Evolutionary conservation across 2,113 vertebrate species (phyloP), one percentile per base, ranked within the genome.

Genomic region (Bambusicola thoracicus): DNA sequence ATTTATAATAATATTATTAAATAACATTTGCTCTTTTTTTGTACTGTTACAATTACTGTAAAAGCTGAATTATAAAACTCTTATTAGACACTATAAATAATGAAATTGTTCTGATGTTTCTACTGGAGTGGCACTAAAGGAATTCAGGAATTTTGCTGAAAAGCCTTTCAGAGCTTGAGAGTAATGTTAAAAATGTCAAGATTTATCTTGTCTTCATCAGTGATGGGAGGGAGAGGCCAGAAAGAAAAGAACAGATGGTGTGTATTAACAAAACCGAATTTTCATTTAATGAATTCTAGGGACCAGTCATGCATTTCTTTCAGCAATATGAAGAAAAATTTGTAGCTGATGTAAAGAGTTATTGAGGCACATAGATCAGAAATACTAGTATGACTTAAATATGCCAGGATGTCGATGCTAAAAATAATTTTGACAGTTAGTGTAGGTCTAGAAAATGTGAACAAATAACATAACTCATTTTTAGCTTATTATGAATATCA

Each of bases 341-440:
- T 20, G 17, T 91, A 87, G 29, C 30, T 88, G 53, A 82, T 90
- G 38, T 65, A 73, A 48, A 65, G 30, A 27, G 75, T 89, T 87
- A 87, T 73, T 90, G 90, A 96, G 87, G 69, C 58, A 87, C 65
- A 40, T 36, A 79, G 53, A 75, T 84, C 43, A 96, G 73, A 87
- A 88, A 82, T 59, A 76, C 30, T 83, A 69, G n/a, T 38, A 86
- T 62, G 53, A 90, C 55, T 83, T 88, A 90, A 93, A 91, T 53
- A 34, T 92, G 32, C 41, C 18, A 85, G 61, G 25, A 81, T 94
- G 41, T 62, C 34, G 24, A 58, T 40, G 27, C 70, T 94, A 95
- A 95, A 91, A 89, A 93, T 81, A 84, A 61, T 95, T 82, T 94
- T 92, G 72, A 46, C 76, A 87, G 44, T 58, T 95, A 51, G 12